Conservation (phyloP, 2,113 vertebrate species). For the Apus apus region DNA sequence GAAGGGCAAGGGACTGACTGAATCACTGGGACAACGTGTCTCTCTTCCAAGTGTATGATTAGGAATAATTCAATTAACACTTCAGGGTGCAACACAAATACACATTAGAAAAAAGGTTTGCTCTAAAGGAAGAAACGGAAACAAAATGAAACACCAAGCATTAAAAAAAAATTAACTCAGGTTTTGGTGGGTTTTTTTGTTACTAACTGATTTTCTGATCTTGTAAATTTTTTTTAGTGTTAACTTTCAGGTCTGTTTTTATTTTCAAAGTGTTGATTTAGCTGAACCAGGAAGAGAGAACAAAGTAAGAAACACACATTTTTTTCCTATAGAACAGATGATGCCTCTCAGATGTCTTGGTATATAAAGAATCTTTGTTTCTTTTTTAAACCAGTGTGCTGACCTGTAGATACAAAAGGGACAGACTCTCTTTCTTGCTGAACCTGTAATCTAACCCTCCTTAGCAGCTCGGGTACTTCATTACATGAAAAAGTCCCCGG, state of each 20-base stretch:
- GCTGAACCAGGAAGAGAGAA: not conserved
- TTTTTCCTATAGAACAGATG: not conserved
- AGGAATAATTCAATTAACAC: not conserved
- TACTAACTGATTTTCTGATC: not conserved
- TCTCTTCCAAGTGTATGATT: not conserved
- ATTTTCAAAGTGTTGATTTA: not conserved
- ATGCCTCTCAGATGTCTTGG: conserved; percentile 5
- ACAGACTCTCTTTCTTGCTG: conserved; percentile 43
- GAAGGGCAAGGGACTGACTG: not conserved
- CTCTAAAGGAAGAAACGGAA: not conserved
- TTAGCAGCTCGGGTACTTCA: not conserved
- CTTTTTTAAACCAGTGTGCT: not conserved
- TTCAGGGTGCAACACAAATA: not conserved
- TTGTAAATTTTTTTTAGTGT: not conserved
- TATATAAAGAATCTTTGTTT: conserved; percentile 61
- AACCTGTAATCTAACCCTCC: conserved; percentile 10
- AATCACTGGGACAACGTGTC: not conserved
- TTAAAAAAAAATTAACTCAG: fast-evolving
- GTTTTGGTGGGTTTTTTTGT: not conserved
- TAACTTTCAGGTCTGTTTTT: not conserved
- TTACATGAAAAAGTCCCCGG: not conserved
- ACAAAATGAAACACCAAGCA: not conserved
- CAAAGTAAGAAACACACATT: not conserved
- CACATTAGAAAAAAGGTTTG: not conserved
- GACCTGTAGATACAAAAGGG: not conserved